Evolutionary conservation across 2,797 vertebrate genomes (phyloP).

Genomic region (Capromys pilorides): DNA sequence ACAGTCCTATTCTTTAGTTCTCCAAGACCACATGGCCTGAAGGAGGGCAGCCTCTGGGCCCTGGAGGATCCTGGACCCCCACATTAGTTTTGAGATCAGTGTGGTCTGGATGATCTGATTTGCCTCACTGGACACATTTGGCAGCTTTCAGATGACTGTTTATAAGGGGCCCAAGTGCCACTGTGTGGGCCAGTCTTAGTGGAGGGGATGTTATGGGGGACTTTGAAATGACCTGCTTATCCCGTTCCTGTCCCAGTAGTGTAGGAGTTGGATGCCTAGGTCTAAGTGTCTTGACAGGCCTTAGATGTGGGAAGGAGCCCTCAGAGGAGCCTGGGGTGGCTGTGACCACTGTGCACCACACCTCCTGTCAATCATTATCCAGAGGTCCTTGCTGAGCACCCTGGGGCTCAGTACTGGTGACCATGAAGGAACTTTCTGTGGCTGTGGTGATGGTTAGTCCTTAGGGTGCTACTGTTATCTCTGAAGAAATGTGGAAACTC

Average conservation of each 20-base stretch:
- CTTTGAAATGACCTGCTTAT: no score
- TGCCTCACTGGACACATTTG: neutral
- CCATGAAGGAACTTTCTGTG: neutral
- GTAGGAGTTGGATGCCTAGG: neutral
- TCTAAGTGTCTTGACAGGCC: neutral
- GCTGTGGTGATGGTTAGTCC: neutral
- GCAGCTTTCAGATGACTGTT: neutral
- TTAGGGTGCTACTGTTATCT: neutral
- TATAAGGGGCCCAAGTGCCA: neutral
- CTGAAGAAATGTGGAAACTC: neutral
- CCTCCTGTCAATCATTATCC: no score
- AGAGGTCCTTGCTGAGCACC: neutral
- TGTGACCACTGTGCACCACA: neutral
- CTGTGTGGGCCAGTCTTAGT: rapidly evolving
- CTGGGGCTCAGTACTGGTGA: neutral
- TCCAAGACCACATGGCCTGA: neutral
- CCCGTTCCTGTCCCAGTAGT: no score
- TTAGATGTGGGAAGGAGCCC: neutral
- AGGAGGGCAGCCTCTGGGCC: neutral
- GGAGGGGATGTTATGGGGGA: neutral
- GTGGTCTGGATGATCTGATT: neutral
- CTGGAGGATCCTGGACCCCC: neutral
- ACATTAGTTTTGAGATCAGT: neutral
- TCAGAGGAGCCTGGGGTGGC: neutral
- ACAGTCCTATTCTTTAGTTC: neutral